These are phyloP conservation scores for Stenurella melanura DNA, from an alignment of 2,888 invertebrate species.

Conservation along the genomic window DNA sequence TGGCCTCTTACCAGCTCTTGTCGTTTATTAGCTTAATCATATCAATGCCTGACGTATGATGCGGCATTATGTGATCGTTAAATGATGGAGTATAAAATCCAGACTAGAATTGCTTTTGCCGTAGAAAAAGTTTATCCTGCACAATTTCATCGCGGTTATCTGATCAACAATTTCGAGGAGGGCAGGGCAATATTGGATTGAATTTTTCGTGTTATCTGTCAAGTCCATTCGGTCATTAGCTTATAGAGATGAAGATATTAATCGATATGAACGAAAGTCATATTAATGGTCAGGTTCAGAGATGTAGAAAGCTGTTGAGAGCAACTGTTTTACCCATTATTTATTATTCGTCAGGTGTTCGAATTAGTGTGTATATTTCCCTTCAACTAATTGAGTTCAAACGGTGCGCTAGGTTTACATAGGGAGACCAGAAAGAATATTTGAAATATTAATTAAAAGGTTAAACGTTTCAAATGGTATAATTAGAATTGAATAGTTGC, in stretches of 20 bases:
- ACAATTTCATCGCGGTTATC: conserved; percentile 20
- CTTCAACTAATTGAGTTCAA: neutral
- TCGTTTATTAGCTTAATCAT: conserved; percentile 13
- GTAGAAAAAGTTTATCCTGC: conserved; percentile 12
- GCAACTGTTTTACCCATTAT: conserved; percentile 1
- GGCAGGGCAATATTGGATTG: conserved; percentile 2
- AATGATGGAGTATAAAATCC: conserved; percentile 17
- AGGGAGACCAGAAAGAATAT: too few species aligned
- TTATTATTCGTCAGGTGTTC: neutral
- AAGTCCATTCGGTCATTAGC: conserved; percentile 10
- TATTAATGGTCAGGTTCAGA: neutral
- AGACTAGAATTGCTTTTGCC: conserved; percentile 14
- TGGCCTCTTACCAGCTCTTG: conserved; percentile 11
- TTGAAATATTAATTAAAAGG: too few species aligned
- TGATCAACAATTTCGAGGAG: neutral
- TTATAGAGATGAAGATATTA: neutral
- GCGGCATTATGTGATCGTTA: neutral
- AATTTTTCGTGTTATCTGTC: conserved; percentile 22
- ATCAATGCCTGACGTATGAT: conserved; percentile 10
- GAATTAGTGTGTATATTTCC: neutral
- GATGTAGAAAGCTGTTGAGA: neutral
- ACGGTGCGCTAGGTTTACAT: too few species aligned
- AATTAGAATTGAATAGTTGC: too few species aligned
- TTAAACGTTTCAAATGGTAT: too few species aligned
- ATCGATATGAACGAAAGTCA: neutral